Percentiles rank a stretch among this genome's conserved stretches.
phyloP scores from a whole-genome alignment of 2,888 invertebrate genomes.

The Xestoiulus laeticollis region DNA sequence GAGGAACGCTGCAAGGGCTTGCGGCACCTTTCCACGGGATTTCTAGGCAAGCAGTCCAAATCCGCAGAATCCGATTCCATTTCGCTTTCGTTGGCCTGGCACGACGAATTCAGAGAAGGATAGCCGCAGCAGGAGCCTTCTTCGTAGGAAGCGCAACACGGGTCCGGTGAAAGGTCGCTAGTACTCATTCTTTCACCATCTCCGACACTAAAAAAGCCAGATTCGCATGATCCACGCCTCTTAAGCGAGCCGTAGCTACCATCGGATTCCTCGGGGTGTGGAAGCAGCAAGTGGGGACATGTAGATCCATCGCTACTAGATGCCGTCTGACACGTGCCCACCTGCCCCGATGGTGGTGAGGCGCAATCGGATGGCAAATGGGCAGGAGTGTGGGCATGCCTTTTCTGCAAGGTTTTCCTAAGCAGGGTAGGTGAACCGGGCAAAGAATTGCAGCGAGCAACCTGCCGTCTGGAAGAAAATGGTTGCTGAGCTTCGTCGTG shows the following conservation, averaged over 20 bases:
- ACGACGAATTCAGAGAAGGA: not conserved
- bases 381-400: not conserved
- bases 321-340: not conserved
- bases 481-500: slow-evolving; percentile 52
- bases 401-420: slow-evolving; percentile 54
- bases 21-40: not conserved
- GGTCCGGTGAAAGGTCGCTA: slow-evolving; percentile 59
- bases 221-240: slow-evolving; percentile 82
- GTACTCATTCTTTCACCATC: slow-evolving; percentile 68
- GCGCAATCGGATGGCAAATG: not conserved
- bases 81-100: slow-evolving; percentile 41
- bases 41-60: not conserved
- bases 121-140: slow-evolving; percentile 43
- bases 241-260: slow-evolving; percentile 25
- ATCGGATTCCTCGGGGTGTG: slow-evolving; percentile 12
- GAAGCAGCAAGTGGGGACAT: slow-evolving; percentile 38
- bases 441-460: slow-evolving; percentile 57
- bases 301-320: not conserved
- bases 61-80: not conserved
- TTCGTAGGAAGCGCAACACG: slow-evolving; percentile 53
- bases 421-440: slow-evolving; percentile 60
- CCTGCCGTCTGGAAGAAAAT: slow-evolving; percentile 11
- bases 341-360: not conserved
- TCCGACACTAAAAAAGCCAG: slow-evolving; percentile 84
- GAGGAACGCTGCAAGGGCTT: slow-evolving; percentile 40